Conservation (phyloP, 2,888 invertebrate genomes). For the Phaonia tiefii region DNA sequence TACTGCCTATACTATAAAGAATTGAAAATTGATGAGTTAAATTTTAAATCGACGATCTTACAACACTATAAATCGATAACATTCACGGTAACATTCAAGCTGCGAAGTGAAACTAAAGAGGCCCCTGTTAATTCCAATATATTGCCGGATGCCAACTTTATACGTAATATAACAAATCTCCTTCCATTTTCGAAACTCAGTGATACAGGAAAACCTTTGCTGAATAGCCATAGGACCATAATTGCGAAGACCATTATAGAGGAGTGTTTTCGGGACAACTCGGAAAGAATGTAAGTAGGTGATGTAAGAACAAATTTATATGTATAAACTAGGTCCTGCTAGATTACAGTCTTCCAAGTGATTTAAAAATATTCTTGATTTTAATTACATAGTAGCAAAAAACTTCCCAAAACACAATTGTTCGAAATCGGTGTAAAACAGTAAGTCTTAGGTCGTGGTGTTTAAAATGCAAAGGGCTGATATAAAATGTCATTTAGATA, state of each 20-base stretch:
- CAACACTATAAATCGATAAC: constrained; percentile 51
- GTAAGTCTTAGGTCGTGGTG: too few relatives aligned
- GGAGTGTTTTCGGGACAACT: constrained; percentile 48
- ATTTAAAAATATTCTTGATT: background rate
- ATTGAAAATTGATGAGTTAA: constrained; percentile 40
- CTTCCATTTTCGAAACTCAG: constrained; percentile 39
- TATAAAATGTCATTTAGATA: too few relatives aligned
- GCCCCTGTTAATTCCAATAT: background rate
- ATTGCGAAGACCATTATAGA: constrained; percentile 52
- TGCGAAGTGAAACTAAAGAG: constrained; percentile 10
- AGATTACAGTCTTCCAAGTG: background rate
- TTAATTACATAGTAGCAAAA: too few relatives aligned
- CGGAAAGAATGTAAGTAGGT: constrained; percentile 49
- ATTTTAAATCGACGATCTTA: constrained; percentile 43
- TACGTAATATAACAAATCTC: constrained; percentile 40
- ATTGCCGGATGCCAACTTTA: constrained; percentile 50
- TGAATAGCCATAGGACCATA: constrained; percentile 42
- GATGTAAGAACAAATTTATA: background rate
- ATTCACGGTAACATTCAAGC: constrained; percentile 36
- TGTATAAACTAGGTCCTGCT: too few relatives aligned
- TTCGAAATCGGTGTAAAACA: too few relatives aligned
- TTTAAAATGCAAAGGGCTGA: too few relatives aligned
- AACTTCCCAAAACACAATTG: too few relatives aligned
- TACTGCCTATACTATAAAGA: constrained; percentile 28
- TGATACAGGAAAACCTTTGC: constrained; percentile 38